phyloP scores from a whole-genome alignment of 2,888 invertebrate species.

The Junonia oenone region DNA sequence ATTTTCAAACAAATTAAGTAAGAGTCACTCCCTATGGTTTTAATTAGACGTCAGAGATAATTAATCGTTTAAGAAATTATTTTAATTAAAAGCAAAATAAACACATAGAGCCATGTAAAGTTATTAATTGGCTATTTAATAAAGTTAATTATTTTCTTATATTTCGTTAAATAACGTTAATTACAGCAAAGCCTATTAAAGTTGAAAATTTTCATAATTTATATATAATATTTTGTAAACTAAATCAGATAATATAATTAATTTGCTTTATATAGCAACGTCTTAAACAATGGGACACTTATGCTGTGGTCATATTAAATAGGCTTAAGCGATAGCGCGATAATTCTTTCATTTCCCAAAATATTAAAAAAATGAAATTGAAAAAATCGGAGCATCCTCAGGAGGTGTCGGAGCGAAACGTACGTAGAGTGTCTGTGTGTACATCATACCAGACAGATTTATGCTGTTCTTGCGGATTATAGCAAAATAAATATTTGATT shows the following conservation, averaged over 20 bases:
- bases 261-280: constrained; percentile 1
- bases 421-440: too few relatives aligned
- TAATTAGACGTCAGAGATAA: too few relatives aligned
- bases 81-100: neutral
- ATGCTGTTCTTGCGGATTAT: too few relatives aligned
- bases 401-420: too few relatives aligned
- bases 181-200: neutral
- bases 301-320: neutral
- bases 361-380: too few relatives aligned
- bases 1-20: neutral
- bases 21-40: too few relatives aligned
- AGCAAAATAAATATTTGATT: too few relatives aligned
- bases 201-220: neutral
- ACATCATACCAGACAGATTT: too few relatives aligned
- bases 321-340: neutral
- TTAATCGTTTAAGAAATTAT: neutral
- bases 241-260: constrained; percentile 11
- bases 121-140: neutral
- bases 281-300: constrained; percentile 2
- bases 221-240: neutral
- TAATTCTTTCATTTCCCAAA: neutral
- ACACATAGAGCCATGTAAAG: neutral
- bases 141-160: neutral
- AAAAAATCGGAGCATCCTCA: too few relatives aligned
- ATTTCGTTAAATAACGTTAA: neutral